Evolutionary conservation across 2,113 vertebrate genomes (phyloP).

Genomic region (Psammodynastes pulverulentus): DNA sequence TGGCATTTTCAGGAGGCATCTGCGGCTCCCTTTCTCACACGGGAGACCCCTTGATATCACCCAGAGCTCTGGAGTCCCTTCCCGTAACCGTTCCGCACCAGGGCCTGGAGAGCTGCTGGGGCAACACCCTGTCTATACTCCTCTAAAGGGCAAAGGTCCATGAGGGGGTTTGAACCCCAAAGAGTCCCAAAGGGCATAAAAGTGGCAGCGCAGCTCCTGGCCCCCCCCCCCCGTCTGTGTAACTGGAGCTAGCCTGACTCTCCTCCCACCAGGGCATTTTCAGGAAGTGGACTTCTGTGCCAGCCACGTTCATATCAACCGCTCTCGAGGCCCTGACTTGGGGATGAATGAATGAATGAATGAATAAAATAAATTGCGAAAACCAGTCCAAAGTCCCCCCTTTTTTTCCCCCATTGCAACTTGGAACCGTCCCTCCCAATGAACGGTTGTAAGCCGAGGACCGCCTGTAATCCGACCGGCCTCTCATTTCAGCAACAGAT

Average conservation of each 20-base stretch:
- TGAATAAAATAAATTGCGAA: too few relatives aligned
- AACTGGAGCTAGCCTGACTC: neutral
- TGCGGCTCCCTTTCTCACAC: neutral
- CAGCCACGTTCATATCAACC: neutral
- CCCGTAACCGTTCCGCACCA: neutral
- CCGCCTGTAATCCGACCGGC: slow-evolving; percentile 23
- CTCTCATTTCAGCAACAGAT: slow-evolving; percentile 82
- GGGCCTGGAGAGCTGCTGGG: neutral
- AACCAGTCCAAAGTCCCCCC: rapidly evolving
- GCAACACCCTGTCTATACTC: neutral
- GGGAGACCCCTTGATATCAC: neutral
- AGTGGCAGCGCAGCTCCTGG: neutral
- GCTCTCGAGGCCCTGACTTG: neutral
- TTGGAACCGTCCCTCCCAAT: too few relatives aligned
- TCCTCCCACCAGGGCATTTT: neutral
- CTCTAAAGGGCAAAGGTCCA: neutral
- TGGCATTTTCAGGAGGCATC: too few relatives aligned
- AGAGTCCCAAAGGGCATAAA: neutral
- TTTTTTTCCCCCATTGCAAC: neutral
- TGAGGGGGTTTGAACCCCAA: neutral
- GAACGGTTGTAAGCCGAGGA: neutral
- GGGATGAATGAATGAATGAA: too few relatives aligned
- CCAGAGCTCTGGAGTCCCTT: neutral
- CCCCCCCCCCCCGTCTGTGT: neutral
- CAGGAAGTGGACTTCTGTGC: neutral